A percentile compares a stretch with the other conserved stretches of the same genome.
Evolutionary conservation across 1,140 invertebrate genomes (phyloP).

Genomic region (Brachionus angularis): DNA sequence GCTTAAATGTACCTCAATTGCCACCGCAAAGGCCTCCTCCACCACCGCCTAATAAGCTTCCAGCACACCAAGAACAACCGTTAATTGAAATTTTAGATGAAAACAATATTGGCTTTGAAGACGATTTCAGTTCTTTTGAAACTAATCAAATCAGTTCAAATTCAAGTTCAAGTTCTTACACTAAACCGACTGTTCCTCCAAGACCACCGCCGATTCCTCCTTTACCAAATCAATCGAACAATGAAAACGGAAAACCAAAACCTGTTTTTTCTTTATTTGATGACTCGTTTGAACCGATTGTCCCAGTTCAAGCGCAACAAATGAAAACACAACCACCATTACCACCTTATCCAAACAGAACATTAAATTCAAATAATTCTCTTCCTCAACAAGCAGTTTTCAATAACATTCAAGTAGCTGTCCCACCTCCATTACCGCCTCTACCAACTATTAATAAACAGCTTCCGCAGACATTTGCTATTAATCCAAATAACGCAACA

Average conservation of each 20-base stretch:
- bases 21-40: conserved; percentile 13
- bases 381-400: background rate
- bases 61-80: background rate
- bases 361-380: background rate
- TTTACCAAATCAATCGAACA: no score
- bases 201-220: conserved; percentile 30
- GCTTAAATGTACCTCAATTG: background rate
- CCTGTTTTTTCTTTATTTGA: no score
- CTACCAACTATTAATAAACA: no score
- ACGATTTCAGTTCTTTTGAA: background rate
- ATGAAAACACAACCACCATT: conserved; percentile 6
- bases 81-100: conserved; percentile 6
- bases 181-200: background rate
- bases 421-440: background rate
- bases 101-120: background rate
- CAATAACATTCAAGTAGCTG: background rate
- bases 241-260: no score
- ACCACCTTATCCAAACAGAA: background rate
- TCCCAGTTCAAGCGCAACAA: background rate
- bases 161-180: background rate
- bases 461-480: no score
- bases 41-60: conserved; percentile 7
- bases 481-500: no score
- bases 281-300: no score
- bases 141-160: background rate